Evolutionary conservation across 2,797 vertebrate species (phyloP).

Genomic region (Toxotes lorentzi): DNA sequence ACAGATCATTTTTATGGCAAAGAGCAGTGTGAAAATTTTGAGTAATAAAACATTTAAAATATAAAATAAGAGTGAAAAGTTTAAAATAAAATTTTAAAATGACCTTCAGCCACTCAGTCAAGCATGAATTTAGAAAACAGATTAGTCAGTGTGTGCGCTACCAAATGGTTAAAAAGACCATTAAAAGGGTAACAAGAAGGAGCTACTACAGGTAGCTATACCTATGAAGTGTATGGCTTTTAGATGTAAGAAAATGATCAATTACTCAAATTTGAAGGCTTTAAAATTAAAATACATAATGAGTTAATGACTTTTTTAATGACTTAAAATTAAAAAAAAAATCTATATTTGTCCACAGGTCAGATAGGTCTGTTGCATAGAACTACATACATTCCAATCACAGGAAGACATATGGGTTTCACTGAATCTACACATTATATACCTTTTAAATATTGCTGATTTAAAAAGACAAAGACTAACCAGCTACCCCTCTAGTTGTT

Average conservation of each 20-base stretch:
- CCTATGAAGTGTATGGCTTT: no score
- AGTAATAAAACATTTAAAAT: neutral
- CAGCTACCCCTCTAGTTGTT: constrained; percentile 23
- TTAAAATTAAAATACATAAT: neutral
- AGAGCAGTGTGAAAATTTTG: neutral
- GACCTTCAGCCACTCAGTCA: no score
- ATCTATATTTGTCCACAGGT: neutral
- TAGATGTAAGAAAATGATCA: no score
- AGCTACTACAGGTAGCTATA: no score
- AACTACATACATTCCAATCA: neutral
- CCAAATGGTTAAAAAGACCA: no score
- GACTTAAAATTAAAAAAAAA: no score
- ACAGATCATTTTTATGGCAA: neutral
- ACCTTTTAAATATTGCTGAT: neutral
- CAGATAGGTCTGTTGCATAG: neutral
- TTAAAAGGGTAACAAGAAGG: no score
- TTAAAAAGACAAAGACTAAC: constrained; percentile 27
- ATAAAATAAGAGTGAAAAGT: neutral
- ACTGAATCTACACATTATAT: neutral
- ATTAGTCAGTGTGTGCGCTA: no score
- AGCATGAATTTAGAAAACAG: no score
- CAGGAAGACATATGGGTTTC: neutral
- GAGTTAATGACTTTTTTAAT: neutral
- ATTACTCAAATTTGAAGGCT: neutral
- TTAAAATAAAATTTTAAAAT: neutral